phyloP scores from a whole-genome alignment of 1,140 invertebrate species.

The Olivierus martensii region DNA sequence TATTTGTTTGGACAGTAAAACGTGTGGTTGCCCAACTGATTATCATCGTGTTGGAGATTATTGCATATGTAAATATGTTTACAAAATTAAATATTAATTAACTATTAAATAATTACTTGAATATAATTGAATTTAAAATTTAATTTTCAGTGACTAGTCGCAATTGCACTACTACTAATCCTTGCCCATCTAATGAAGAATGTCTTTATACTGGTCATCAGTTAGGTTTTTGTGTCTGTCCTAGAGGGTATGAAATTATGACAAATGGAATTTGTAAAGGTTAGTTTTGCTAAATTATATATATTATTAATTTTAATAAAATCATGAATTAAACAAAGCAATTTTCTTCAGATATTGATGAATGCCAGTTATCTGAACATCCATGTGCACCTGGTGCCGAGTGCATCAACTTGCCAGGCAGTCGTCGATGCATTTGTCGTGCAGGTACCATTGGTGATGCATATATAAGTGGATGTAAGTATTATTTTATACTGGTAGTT shows the following conservation, averaged over 20 bases:
- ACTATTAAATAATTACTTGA: not conserved
- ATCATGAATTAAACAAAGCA: slow-evolving; percentile 35
- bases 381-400: slow-evolving; percentile 64
- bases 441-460: slow-evolving; percentile 64
- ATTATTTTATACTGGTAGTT: slow-evolving; percentile 4
- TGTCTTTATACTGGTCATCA: slow-evolving; percentile 22
- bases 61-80: slow-evolving; percentile 18
- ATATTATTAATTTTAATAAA: not conserved
- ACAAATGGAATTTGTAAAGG: slow-evolving; percentile 21
- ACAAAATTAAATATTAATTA: not conserved
- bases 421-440: slow-evolving; percentile 64
- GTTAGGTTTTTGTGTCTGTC: slow-evolving; percentile 25
- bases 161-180: slow-evolving; percentile 27
- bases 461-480: slow-evolving; percentile 42
- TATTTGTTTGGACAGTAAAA: slow-evolving; percentile 23
- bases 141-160: slow-evolving; percentile 9
- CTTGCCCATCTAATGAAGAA: slow-evolving; percentile 27
- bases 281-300: slow-evolving; percentile 6
- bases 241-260: slow-evolving; percentile 21
- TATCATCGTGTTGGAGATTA: slow-evolving; percentile 23
- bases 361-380: slow-evolving; percentile 40
- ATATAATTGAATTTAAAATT: not conserved
- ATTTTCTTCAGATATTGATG: slow-evolving; percentile 49
- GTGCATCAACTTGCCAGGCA: slow-evolving; percentile 66
- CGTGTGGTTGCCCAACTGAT: slow-evolving; percentile 24